Base-by-base conservation (phyloP, 2,113 vertebrate species). In the Psettodes erumei region DNA sequence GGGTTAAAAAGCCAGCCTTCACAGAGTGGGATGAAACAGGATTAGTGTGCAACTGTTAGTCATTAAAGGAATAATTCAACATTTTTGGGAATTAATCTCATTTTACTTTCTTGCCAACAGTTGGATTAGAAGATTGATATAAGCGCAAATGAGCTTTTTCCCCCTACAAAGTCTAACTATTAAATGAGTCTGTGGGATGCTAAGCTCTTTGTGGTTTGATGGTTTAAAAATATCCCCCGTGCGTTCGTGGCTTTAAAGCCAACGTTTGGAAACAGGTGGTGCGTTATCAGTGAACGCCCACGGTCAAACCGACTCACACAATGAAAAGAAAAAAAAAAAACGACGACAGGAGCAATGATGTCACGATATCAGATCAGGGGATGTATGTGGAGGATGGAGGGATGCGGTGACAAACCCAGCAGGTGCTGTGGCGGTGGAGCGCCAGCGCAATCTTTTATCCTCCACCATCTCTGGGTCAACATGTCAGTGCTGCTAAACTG, bases 391-490 rank as follows among this genome's bases (percentile, higher is more conserved):
- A 50, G 68, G 12, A 40, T 5, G 11, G 12, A 28, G 37, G 6
- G n/a, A 35, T 47, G 45, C 42, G 19, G 18, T 43, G 42, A 43
- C 40, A n/a, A 38, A 61, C n/a, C 8, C 55, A 75, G 74, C 70
- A 71, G 79, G 66, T 72, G 54, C 28, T 32, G 76, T 53, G 16
- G 38, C n/a, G 19, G 30, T 15, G 38, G 23, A 15, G 11, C 21
- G 43, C 2, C 30, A 19, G 42, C 8, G 47, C 62, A 54, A 42
- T 56, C 56, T 43, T 81, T 71, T 64, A 42, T 68, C 70, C 74
- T 78, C 37, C 28, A 1, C 40, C 13, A 47, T 62, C 56, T 65
- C 23, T 51, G 60, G 45, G 71, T 84, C 75, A 87, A 64, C 76
- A 79, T 47, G 47, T 73, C 71, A 74, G 42, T 27, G 62, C 47